phyloP scores from a whole-genome alignment of 2,113 vertebrate genomes.

The Gulo gulo region DNA sequence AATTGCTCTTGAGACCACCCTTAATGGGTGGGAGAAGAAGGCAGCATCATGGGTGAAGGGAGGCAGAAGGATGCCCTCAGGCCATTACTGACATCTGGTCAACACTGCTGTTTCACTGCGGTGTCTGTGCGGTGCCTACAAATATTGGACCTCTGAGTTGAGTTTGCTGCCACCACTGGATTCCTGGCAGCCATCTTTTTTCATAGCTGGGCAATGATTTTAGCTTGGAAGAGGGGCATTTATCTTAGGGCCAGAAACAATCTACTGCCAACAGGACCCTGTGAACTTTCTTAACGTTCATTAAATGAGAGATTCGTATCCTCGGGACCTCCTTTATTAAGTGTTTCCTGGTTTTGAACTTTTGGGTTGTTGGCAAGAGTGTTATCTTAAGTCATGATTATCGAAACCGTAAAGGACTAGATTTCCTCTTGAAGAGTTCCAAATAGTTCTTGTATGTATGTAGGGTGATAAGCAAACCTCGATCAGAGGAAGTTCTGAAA shows the following conservation, averaged over 20 bases:
- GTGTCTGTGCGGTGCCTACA: background rate
- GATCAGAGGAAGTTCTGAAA: constrained; percentile 32
- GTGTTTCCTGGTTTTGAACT: constrained; percentile 35
- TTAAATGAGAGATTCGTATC: background rate
- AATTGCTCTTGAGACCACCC: constrained; percentile 35
- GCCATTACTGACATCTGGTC: constrained; percentile 8
- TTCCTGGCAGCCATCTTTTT: background rate
- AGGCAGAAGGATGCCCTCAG: background rate
- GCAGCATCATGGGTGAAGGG: background rate
- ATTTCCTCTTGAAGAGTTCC: constrained; percentile 25
- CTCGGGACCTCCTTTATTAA: background rate
- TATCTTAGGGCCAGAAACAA: background rate
- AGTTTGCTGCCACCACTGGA: background rate
- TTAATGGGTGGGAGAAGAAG: background rate
- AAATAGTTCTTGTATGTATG: background rate
- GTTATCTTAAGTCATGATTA: constrained; percentile 9
- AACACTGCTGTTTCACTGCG: background rate
- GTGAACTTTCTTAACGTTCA: background rate
- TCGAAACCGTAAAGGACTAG: background rate
- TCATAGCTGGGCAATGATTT: constrained; percentile 5
- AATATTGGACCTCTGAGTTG: background rate
- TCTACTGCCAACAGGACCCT: background rate
- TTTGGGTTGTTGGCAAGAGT: background rate
- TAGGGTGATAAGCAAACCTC: background rate
- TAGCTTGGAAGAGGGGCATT: background rate